Evolutionary conservation across 1,140 invertebrate genomes (phyloP).

Genomic region (Drosophila repletoides): DNA sequence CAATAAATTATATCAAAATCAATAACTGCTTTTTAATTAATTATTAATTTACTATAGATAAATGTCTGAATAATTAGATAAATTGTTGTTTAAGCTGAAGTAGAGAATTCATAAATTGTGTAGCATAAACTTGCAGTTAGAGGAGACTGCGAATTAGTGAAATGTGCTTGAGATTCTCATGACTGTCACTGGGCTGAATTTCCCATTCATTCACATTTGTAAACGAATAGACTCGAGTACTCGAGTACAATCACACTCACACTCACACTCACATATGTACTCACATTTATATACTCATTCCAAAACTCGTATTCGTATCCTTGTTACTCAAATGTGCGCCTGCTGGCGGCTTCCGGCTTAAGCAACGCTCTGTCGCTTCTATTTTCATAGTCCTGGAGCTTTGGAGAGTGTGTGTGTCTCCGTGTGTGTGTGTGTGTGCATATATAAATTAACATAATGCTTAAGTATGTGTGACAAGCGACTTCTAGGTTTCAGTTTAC

Average conservation of each 20-base stretch:
- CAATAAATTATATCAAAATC: too few relatives aligned
- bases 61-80: too few relatives aligned
- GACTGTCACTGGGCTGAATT: slow-evolving; percentile 47
- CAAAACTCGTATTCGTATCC: slow-evolving; percentile 39
- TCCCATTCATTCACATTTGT: not conserved
- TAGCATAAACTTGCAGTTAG: too few relatives aligned
- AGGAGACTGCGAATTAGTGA: slow-evolving; percentile 58
- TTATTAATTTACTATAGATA: too few relatives aligned
- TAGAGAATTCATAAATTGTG: too few relatives aligned
- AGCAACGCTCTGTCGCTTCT: slow-evolving; percentile 75
- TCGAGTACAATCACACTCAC: not conserved
- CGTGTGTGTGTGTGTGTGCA: slow-evolving; percentile 21
- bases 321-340: slow-evolving; percentile 30
- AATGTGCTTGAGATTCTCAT: slow-evolving; percentile 66
- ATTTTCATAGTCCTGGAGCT: slow-evolving; percentile 68
- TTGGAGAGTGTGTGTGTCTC: slow-evolving; percentile 18
- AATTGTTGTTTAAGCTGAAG: too few relatives aligned
- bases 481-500: slow-evolving; percentile 72
- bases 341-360: slow-evolving; percentile 68
- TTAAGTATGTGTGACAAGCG: slow-evolving; percentile 78
- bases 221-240: slow-evolving; percentile 28
- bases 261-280: not conserved
- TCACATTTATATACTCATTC: slow-evolving; percentile 23
- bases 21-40: too few relatives aligned
- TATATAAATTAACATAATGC: slow-evolving; percentile 80